Evolutionary conservation across 2,888 invertebrate species (phyloP).

Genomic region (Patella caerulea): DNA sequence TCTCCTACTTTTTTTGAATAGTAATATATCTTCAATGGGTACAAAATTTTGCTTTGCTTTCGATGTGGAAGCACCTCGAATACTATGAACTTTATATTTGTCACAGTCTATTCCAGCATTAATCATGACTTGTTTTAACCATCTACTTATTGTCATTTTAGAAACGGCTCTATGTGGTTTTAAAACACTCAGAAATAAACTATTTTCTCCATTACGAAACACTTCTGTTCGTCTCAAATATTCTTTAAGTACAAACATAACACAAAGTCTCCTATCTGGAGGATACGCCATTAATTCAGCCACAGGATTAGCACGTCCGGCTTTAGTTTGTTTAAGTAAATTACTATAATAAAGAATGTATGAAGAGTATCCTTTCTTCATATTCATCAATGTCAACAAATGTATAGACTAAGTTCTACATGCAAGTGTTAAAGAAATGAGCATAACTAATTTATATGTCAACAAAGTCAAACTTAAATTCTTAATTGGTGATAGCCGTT

Average conservation of each 20-base stretch:
- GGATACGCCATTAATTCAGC: conserved; percentile 25
- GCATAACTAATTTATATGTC: conserved; percentile 27
- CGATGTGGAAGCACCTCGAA: conserved; percentile 20
- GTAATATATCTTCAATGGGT: conserved; percentile 26
- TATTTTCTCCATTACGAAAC: conserved; percentile 18
- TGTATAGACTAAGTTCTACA: conserved; percentile 20
- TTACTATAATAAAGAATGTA: conserved; percentile 23
- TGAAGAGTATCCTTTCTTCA: conserved; percentile 17
- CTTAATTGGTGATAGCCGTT: conserved; percentile 1
- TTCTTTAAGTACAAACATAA: conserved; percentile 30
- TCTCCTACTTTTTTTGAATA: too few relatives aligned
- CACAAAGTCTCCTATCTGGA: conserved; percentile 33
- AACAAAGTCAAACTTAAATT: conserved; percentile 19
- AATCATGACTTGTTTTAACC: conserved; percentile 19
- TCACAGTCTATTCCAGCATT: conserved; percentile 21
- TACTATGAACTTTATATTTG: conserved; percentile 28
- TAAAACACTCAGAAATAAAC: conserved; percentile 28
- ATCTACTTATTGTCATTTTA: conserved; percentile 20
- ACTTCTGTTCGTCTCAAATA: conserved; percentile 29
- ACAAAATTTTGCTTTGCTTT: conserved; percentile 18
- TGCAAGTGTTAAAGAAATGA: conserved; percentile 28
- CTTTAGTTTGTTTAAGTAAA: conserved; percentile 22
- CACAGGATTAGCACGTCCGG: conserved; percentile 2
- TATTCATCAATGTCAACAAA: conserved; percentile 14
- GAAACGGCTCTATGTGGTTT: conserved; percentile 30